Conservation (phyloP, 2,888 invertebrate genomes). For the Sinhomidia bicolor region DNA sequence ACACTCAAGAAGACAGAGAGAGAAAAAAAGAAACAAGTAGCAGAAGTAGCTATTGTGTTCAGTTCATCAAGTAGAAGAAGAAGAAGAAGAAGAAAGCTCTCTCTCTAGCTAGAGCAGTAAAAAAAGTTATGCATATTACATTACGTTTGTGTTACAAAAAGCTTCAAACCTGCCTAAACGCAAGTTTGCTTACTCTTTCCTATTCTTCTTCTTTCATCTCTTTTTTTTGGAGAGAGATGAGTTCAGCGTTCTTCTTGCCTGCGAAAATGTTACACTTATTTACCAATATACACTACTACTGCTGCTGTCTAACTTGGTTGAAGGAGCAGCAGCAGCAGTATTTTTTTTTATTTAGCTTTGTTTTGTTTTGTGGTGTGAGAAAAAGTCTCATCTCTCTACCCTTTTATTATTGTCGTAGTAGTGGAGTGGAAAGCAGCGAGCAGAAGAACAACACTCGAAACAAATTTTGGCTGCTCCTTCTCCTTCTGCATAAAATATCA, state of each 20-base stretch:
- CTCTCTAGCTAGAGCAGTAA: not conserved
- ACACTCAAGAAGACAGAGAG: not conserved
- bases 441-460: too few relatives aligned
- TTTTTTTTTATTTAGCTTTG: not conserved
- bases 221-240: constrained; percentile 50
- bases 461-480: too few relatives aligned
- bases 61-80: not conserved
- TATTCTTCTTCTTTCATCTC: constrained; percentile 2
- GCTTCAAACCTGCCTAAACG: too few relatives aligned
- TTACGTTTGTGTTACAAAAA: not conserved
- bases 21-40: not conserved
- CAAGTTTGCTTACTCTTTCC: constrained; percentile 22
- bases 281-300: not conserved
- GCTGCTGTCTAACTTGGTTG: too few relatives aligned
- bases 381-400: too few relatives aligned
- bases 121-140: not conserved
- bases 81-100: not conserved
- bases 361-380: not conserved
- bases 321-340: not conserved
- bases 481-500: constrained; percentile 2
- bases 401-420: too few relatives aligned
- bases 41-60: too few relatives aligned
- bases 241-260: constrained; percentile 17
- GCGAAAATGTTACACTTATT: not conserved
- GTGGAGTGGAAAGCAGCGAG: too few relatives aligned